Conservation (phyloP, 2,797 vertebrate genomes). For the Acanthornis magna region DNA sequence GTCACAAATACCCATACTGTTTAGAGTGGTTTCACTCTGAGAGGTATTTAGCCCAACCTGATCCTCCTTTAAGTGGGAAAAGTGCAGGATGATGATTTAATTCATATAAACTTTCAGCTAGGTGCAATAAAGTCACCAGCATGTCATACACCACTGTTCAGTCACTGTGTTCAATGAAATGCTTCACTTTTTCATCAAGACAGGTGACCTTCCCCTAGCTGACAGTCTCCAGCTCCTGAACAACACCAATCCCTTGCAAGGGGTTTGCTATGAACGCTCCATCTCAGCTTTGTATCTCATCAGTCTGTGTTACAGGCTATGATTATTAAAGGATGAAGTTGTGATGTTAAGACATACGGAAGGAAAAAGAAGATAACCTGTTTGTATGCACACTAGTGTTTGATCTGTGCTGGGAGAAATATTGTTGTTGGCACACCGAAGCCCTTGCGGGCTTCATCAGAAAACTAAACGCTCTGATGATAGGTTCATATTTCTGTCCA, state of each 20-base stretch:
- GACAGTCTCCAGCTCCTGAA: not conserved
- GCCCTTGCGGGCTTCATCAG: not conserved
- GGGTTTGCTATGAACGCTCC: rapidly evolving
- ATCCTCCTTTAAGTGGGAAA: not conserved
- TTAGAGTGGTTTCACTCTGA: not conserved
- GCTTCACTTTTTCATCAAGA: not conserved
- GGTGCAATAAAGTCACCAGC: rapidly evolving
- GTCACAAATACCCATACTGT: not conserved
- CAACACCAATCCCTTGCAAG: not conserved
- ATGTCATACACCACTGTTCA: not conserved
- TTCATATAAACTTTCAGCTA: not conserved
- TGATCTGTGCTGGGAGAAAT: not conserved
- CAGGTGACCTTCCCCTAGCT: not conserved
- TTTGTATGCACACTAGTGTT: not conserved
- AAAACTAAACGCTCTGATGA: not conserved
- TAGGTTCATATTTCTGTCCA: not conserved
- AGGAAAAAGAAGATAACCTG: not conserved
- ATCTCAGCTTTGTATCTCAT: not conserved
- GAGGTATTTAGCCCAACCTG: not conserved
- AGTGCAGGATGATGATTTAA: not conserved
- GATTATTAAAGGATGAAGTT: not conserved
- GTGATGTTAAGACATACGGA: not conserved
- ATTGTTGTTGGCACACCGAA: not conserved
- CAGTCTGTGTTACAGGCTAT: not conserved
- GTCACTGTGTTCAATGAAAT: not conserved